phyloP scores from a whole-genome alignment of 2,113 vertebrate species.

The Anolis carolinensis region DNA sequence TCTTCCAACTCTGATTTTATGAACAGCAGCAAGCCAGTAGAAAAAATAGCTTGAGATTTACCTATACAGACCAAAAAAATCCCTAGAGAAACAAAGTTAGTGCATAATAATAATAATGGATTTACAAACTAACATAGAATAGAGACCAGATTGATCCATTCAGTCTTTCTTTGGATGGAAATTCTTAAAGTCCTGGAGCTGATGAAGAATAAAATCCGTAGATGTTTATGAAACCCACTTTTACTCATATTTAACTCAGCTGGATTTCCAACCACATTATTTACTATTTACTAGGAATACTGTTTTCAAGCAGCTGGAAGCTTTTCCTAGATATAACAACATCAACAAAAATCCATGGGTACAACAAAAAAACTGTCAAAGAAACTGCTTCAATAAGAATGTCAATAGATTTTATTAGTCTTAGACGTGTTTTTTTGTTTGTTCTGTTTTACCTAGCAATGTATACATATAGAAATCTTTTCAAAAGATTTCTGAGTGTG shows the following conservation, averaged over 20 bases:
- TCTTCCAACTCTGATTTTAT: no score
- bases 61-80: background rate
- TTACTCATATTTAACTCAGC: background rate
- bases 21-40: no score
- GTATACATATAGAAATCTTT: background rate
- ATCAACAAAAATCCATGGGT: background rate
- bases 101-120: background rate
- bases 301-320: background rate
- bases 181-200: no score
- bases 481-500: background rate
- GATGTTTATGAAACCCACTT: background rate
- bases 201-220: background rate
- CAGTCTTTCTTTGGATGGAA: background rate
- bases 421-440: background rate
- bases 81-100: background rate
- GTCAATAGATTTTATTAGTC: background rate
- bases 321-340: background rate
- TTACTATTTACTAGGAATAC: background rate
- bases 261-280: background rate
- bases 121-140: background rate
- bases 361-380: background rate
- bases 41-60: background rate
- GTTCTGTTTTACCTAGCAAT: background rate
- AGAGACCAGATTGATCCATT: background rate
- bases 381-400: background rate